phyloP scores from a whole-genome alignment of 2,888 invertebrate species.

The Calephelis perditalis region DNA sequence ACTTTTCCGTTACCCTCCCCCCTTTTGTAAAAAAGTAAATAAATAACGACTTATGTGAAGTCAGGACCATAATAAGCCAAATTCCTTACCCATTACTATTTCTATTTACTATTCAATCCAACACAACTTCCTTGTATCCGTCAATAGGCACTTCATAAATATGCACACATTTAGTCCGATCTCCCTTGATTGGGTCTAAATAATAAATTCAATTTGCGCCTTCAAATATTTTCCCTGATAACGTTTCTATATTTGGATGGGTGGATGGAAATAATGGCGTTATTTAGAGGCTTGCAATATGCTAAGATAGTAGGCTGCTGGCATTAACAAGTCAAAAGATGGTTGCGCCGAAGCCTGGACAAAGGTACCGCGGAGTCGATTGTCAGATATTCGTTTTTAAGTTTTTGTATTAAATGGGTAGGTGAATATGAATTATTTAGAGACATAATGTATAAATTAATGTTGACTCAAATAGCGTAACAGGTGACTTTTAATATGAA shows the following conservation, averaged over 20 bases:
- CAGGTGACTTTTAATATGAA: too few species aligned
- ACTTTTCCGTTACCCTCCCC: too few species aligned
- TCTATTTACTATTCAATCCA: conserved; percentile 27
- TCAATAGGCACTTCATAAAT: conserved; percentile 38
- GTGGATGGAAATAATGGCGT: conserved; percentile 63
- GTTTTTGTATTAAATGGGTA: neutral
- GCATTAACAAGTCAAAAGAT: conserved; percentile 77
- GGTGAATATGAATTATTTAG: too few species aligned
- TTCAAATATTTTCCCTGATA: conserved; percentile 70
- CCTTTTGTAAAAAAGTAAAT: too few species aligned
- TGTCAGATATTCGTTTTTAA: neutral
- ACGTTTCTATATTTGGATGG: conserved; percentile 65
- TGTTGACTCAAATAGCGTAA: too few species aligned
- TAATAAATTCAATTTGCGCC: conserved; percentile 74
- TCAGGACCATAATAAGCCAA: neutral
- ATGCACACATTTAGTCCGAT: conserved; percentile 36
- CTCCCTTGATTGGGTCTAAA: conserved; percentile 63
- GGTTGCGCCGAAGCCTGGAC: conserved; percentile 50
- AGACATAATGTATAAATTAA: too few species aligned
- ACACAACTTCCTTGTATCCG: conserved; percentile 25
- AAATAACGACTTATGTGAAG: too few species aligned
- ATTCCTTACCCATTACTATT: conserved; percentile 21
- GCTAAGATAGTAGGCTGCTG: conserved; percentile 74
- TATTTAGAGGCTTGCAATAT: conserved; percentile 76
- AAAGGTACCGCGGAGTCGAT: conserved; percentile 38